Base-by-base conservation (phyloP, 1,140 invertebrate genomes). In the Hyles vespertilio region DNA sequence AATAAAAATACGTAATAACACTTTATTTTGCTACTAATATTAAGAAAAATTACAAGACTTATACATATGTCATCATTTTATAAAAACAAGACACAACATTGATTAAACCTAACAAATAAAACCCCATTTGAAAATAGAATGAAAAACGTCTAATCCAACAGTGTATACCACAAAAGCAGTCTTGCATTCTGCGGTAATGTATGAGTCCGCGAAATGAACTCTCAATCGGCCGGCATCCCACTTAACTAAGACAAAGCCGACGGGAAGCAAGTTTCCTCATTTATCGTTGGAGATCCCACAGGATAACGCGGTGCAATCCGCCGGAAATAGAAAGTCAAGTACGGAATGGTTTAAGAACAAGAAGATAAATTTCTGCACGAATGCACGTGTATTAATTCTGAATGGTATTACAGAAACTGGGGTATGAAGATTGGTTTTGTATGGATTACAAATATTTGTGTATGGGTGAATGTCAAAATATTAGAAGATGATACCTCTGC, bases 251-350 rank as follows among this genome's bases (percentile, higher is more conserved):
- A 75, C 66, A 75, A 74, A 70, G 65, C 63, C 58, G 58, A 58
- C 40, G 63, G 57, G 64, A 66, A 76, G 55, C 56, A 71, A 70
- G 63, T 76, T 76, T 70, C 64, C 67, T 77, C 74, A 71, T 77
- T 74, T 77, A 78, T 80, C 70, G 65, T 61, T 49, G 50, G 60
- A 74, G 64, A 72, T 81, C 75, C 70, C 73, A 51, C 54, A 74
- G 74, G 76, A 80, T 72, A 71, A 52, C 65, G 60, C 50, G 47
- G 34, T 56, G 61, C 69, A 69, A 76, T 74, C 60, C 63, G 62
- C 56, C 57, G 70, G 71, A 79, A 77, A 81, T 78, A 76, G 74
- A 81, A 74, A 84, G 77, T 72, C 73, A 81, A 80, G 74, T 78
- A 63, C 58, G 68, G 65, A 73, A 70, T 65, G 61, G 69, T 67